phyloP scores from a whole-genome alignment of 2,888 invertebrate genomes.

The Patella caerulea region DNA sequence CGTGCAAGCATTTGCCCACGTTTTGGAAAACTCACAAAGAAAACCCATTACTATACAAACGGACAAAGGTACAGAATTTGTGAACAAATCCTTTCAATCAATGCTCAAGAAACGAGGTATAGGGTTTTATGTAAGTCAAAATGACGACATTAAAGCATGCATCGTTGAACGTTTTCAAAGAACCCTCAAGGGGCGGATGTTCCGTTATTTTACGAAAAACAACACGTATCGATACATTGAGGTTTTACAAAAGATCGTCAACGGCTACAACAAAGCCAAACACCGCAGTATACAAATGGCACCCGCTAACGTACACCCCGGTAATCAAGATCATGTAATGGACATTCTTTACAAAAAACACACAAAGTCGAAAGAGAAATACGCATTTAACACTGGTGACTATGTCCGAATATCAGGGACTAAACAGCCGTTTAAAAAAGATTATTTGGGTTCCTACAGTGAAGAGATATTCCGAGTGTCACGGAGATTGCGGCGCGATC shows the following conservation, averaged over 20 bases:
- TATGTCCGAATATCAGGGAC: neutral
- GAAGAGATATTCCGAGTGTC: neutral
- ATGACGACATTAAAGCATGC: no score
- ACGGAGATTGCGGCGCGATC: neutral
- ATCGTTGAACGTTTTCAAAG: no score
- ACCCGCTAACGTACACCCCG: constrained; percentile 29
- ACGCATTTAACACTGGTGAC: neutral
- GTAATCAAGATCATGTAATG: constrained; percentile 10
- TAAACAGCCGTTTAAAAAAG: neutral
- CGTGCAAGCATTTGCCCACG: no score
- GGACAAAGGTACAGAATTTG: no score
- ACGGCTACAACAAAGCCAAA: constrained; percentile 32
- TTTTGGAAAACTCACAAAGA: no score
- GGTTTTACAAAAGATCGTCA: constrained; percentile 23
- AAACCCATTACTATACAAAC: no score
- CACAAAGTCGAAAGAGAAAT: neutral
- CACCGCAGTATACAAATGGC: constrained; percentile 31
- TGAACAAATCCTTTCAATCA: constrained; percentile 30
- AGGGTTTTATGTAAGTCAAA: no score
- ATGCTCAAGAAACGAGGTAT: no score
- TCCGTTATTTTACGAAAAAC: no score
- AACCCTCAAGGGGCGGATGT: no score
- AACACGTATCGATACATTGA: constrained; percentile 17
- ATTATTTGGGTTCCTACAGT: neutral
- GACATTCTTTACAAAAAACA: neutral